Evolutionary conservation across 1,140 invertebrate species (phyloP), one percentile per base, ranked within the genome.

Genomic region (Hermatobates lingyangjiaoensis): DNA sequence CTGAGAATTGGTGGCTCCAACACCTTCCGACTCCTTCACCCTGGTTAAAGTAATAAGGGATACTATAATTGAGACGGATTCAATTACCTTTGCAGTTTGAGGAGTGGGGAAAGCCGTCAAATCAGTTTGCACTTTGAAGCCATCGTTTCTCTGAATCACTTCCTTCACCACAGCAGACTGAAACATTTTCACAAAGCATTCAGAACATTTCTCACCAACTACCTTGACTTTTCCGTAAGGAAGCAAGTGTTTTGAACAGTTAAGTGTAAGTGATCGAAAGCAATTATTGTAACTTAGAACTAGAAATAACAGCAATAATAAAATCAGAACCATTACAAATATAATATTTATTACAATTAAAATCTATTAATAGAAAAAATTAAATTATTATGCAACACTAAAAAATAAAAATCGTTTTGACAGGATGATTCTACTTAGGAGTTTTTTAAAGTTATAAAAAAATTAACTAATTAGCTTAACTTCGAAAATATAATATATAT

Each of bases 101-200:
- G 62, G 67, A 45, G 68, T 69, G 2, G 70, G 71, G 56, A 76
- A 76, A 27, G 70, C 55, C 3, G 68, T 65, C 50, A 77, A 73
- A 60, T 72, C 69, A 7, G 73, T 62, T 49, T 69, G 64, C 14
- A 73, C 67, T 52, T 62, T 63, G 39, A 67, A 70, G 20, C 71
- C 68, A 40, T 63, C 59, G 39, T 70, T 69, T 52, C 66, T 64
- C 47, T 64, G 68, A 21, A 74, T 60, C 5, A 62, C 63, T 57
- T 73, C 69, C 38, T 68, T 64, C 1, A 63, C 63, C 24, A 74
- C 67, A 57, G 71, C 68, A 51, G 62, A 60, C 66, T 73, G 59
- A 30, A 68, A 69, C 52, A 45, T 34, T 14, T 48, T 27, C 40
- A 51, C 18, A 25, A 24, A 27, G 25, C 40, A 45, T 21, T 38